These are phyloP conservation scores for Sigmodon hispidus DNA, from an alignment of 2,113 vertebrate genomes.

Conservation along the genomic window DNA sequence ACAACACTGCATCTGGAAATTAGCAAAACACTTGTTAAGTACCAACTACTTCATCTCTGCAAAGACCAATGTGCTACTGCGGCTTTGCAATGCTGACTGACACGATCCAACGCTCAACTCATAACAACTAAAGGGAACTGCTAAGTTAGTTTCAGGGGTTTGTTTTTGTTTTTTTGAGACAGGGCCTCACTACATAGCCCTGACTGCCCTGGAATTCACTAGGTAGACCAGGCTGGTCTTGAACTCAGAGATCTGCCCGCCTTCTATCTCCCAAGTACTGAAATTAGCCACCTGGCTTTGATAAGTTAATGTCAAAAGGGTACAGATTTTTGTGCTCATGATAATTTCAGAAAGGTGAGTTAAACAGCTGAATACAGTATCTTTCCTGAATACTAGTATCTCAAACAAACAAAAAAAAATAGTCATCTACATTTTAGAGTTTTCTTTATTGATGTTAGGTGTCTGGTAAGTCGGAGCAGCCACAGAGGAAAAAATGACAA, in stretches of 20 bases:
- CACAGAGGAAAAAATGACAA: neutral
- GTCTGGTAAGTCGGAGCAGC: neutral
- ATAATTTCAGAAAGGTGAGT: neutral
- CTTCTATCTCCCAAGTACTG: neutral
- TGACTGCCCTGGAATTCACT: neutral
- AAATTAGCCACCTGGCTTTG: neutral
- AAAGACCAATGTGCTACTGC: neutral
- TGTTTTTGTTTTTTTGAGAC: neutral
- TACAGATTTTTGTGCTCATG: neutral
- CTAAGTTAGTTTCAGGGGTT: neutral
- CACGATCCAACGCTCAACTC: neutral
- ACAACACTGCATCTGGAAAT: neutral
- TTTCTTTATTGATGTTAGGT: slow-evolving; percentile 2
- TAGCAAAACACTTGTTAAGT: neutral
- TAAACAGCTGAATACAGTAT: neutral
- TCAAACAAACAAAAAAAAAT: slow-evolving; percentile 32
- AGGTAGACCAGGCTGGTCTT: neutral
- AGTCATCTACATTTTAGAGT: slow-evolving; percentile 29
- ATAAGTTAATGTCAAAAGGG: neutral
- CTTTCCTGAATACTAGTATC: neutral
- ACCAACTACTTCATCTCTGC: neutral
- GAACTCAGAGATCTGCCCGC: neutral
- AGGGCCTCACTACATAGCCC: neutral
- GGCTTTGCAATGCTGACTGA: neutral
- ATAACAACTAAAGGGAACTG: slow-evolving; percentile 4